phyloP scores from a whole-genome alignment of 2,888 invertebrate species.

The Lepidochitona cinerea region DNA sequence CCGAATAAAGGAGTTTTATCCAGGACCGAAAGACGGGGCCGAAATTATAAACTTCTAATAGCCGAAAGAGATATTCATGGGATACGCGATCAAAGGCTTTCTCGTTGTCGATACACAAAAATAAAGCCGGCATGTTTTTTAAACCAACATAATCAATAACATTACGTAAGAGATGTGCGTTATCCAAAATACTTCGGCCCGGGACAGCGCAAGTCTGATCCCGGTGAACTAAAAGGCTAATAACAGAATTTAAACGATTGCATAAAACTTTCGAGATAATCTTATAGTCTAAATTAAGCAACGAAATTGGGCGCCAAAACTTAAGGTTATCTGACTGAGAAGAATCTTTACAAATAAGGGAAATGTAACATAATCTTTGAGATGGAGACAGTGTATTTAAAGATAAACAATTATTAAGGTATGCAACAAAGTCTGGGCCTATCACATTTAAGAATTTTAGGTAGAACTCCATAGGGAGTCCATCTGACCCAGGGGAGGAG shows the following conservation, averaged over 20 bases:
- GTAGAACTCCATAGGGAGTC: background rate
- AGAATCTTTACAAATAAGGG: conserved; percentile 35
- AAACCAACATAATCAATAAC: conserved; percentile 32
- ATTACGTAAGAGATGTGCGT: conserved; percentile 33
- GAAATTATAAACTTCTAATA: conserved; percentile 34
- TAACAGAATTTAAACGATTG: conserved; percentile 26
- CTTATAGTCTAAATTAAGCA: conserved; percentile 40
- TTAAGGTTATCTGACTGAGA: conserved; percentile 26
- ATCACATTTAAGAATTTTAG: background rate
- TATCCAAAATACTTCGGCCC: conserved; percentile 38
- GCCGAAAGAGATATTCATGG: conserved; percentile 33
- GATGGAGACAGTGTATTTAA: background rate
- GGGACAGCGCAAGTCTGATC: conserved; percentile 38
- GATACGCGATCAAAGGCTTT: too few relatives aligned
- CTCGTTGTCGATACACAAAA: conserved; percentile 40
- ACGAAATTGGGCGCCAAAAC: conserved; percentile 38
- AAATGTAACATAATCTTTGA: background rate
- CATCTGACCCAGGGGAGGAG: background rate
- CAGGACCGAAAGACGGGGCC: conserved; percentile 27
- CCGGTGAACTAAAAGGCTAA: conserved; percentile 24
- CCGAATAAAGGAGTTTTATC: conserved; percentile 34
- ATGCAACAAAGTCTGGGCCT: background rate
- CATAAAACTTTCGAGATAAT: conserved; percentile 35
- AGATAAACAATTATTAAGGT: background rate
- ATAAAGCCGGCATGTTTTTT: conserved; percentile 26